Evolutionary conservation across 1,140 invertebrate species (phyloP), one percentile per base, ranked within the genome.

Genomic region (Zaprionus taronus): DNA sequence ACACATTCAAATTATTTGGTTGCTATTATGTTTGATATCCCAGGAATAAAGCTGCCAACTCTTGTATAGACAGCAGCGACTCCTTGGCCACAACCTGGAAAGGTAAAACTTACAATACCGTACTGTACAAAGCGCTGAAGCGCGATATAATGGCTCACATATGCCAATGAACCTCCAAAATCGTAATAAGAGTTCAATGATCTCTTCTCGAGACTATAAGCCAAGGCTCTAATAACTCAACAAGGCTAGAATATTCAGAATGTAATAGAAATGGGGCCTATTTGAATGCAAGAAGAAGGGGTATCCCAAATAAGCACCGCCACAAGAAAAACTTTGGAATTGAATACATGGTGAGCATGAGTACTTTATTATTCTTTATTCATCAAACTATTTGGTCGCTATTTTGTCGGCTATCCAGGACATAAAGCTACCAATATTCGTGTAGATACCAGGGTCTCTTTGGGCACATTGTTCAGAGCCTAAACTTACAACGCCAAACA

Each of bases 141-240:
- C 9, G 14, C 34, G 2, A 60, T 20, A 53, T 55, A 70, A 5
- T 4, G 2, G 12, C 11, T 24, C 22, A 22, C 22, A 22, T 22
- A 22, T 22, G 22, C 22, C 22, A 22, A 2, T 22, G 1, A 22
- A 22, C 22, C 22, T 22, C 22, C 22, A 22, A 22, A 22, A 22
- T 66, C 3, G 15, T 3, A 7, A n/a, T 22, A 5, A 55, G 44
- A 41, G 80, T 82, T 82, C 75, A 82, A 68, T 81, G 80, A 34
- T 58, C 74, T 62, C 26, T 24, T 15, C 22, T 38, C 15, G 5
- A 62, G 28, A 24, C 38, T 44, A 14, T 7, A 47, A 61, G 14
- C 28, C 22, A 62, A 17, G 26, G 12, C 26, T 47, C 38, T 17
- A 2, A 4, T 7, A 2, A 31, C 11, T 4, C 3, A 31, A 28